phyloP scores from a whole-genome alignment of 2,888 invertebrate species.

The Mesorhabditis spiculigera region DNA sequence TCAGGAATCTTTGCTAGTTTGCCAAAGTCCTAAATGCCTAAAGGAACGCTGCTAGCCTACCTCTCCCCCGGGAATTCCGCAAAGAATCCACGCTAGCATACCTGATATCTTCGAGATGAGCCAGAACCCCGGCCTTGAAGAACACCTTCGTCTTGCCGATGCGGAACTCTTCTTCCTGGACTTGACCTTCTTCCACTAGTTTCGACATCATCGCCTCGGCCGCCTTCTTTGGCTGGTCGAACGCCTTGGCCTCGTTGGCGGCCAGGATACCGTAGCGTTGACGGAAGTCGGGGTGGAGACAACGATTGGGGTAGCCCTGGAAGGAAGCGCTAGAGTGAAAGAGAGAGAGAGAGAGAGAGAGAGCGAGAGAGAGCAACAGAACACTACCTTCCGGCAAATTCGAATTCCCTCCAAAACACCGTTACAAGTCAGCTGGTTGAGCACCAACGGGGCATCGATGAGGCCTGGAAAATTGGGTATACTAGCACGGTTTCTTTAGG shows the following conservation, averaged over 20 bases:
- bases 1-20: too few relatives aligned
- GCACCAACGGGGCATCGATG: slow-evolving; percentile 95
- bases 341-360: neutral
- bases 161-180: slow-evolving; percentile 63
- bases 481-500: slow-evolving; percentile 11
- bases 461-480: slow-evolving; percentile 68
- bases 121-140: slow-evolving; percentile 99
- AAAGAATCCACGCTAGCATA: too few relatives aligned
- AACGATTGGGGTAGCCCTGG: slow-evolving; percentile 98
- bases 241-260: slow-evolving; percentile 71
- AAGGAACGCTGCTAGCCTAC: too few relatives aligned
- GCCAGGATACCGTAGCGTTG: slow-evolving; percentile 97
- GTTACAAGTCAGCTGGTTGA: slow-evolving; percentile 99
- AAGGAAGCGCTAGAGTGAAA: slow-evolving; percentile 49
- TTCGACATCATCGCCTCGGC: slow-evolving; percentile 51
- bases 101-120: slow-evolving; percentile 99
- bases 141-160: slow-evolving; percentile 69
- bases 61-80: too few relatives aligned
- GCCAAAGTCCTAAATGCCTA: too few relatives aligned
- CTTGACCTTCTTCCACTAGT: slow-evolving; percentile 41
- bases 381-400: slow-evolving; percentile 97
- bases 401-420: slow-evolving; percentile 99
- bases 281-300: slow-evolving; percentile 99
- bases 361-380: too few relatives aligned
- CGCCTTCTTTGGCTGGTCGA: slow-evolving; percentile 64